Evolutionary conservation across 2,113 vertebrate genomes (phyloP), one percentile per base, ranked within the genome.

Genomic region (Mus pahari): DNA sequence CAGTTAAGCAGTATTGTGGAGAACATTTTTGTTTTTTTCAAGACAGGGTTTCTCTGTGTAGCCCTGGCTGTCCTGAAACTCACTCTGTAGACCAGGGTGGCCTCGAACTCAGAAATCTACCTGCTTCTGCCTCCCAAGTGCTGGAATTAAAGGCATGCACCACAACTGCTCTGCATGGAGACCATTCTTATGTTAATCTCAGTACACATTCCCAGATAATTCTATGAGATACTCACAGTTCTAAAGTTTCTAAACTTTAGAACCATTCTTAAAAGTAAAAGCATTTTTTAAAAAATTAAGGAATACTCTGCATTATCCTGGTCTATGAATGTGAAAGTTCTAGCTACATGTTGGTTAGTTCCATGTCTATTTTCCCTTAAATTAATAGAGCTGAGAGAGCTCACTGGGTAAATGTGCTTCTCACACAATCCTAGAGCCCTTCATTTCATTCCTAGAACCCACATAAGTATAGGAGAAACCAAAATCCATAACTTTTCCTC

Each of bases 171-270:
- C n/a, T n/a, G n/a, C 48, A 48, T 48, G 48, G 45, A 83, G 20
- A 77, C 48, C 7, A 94, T 28, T 5, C 28, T 3, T 66, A 4
- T n/a, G 64, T 79, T 64, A 93, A 83, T 94, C 26, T 91, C 7
- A 94, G 7, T 74, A 9, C 1, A 73, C 20, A 71, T 89, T 11
- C 50, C 42, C 33, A 87, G 5, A 92, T 78, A 94, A 50, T 95
- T 89, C 17, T 17, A 68, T 74, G 42, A 7, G 31, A 39, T 66
- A 94, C 90, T 81, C 9, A 92, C 90, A 70, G 73, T 86, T 91
- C 20, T 78, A 77, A 96, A 94, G 5, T 96, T 92, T 9, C 9
- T 90, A 20, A 17, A n/a, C n/a, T n/a, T n/a, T n/a, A n/a, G n/a
- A n/a, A n/a, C 16, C 78, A 87, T 94, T 96, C 68, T 6, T 94